Evolutionary conservation across 2,797 vertebrate genomes (phyloP).

Genomic region (Onychomys arenicola): DNA sequence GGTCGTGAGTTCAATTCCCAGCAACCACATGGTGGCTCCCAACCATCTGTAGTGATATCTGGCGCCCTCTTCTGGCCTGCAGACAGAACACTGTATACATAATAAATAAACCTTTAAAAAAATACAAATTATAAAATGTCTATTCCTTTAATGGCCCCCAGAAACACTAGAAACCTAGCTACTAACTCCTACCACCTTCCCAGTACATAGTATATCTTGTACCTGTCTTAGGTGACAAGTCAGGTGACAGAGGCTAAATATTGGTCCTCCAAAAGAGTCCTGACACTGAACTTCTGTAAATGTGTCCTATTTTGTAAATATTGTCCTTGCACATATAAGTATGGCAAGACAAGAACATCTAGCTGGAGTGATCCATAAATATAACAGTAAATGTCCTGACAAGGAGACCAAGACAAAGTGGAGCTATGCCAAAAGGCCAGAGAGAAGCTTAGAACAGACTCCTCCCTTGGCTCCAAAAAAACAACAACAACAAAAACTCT

Average conservation of each 20-base stretch:
- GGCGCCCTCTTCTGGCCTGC: no score
- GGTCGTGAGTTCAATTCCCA: no score
- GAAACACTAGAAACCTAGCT: neutral
- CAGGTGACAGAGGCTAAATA: neutral
- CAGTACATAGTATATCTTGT: neutral
- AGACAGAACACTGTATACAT: no score
- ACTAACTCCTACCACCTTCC: neutral
- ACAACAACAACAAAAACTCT: neutral
- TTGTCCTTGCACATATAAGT: neutral
- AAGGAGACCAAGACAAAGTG: neutral
- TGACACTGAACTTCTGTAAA: neutral
- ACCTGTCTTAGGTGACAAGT: neutral
- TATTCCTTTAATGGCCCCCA: neutral
- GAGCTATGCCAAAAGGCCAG: neutral
- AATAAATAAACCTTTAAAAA: neutral
- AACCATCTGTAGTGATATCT: no score
- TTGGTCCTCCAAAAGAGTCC: neutral
- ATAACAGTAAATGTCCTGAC: neutral
- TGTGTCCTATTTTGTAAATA: neutral
- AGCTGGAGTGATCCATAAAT: neutral
- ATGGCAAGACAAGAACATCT: neutral
- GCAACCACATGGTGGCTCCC: no score
- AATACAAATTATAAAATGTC: constrained; percentile 36
- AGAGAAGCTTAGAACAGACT: neutral
- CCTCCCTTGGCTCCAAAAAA: neutral